Evolutionary conservation across 2,888 invertebrate species (phyloP).

Genomic region (Azorinus chamasolen): DNA sequence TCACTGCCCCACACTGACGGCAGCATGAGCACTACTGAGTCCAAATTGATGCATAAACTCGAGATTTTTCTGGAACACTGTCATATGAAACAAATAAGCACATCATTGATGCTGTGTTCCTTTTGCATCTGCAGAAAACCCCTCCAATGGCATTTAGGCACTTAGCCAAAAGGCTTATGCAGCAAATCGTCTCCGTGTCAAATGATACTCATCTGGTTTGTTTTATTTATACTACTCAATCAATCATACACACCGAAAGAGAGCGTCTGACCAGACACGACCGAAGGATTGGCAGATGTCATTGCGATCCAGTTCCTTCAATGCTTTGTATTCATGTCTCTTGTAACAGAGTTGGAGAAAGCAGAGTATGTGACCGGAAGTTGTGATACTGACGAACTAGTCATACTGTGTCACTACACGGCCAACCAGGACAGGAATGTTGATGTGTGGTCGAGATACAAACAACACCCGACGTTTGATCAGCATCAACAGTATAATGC

Average conservation of each 20-base stretch:
- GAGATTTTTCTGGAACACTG: slow-evolving; percentile 1
- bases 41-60: slow-evolving; percentile 27
- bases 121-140: slow-evolving; percentile 15
- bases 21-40: slow-evolving; percentile 33
- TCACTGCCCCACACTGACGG: slow-evolving; percentile 40
- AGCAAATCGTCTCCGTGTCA: neutral
- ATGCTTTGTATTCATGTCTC: slow-evolving; percentile 26
- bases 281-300: slow-evolving; percentile 32
- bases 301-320: slow-evolving; percentile 38
- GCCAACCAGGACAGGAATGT: neutral
- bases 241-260: slow-evolving; percentile 32
- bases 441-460: slow-evolving; percentile 8
- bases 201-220: slow-evolving; percentile 20
- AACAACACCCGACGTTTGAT: neutral
- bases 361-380: slow-evolving; percentile 13
- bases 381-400: slow-evolving; percentile 15
- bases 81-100: slow-evolving; percentile 6
- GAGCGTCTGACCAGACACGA: slow-evolving; percentile 12
- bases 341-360: slow-evolving; percentile 35
- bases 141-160: slow-evolving; percentile 24
- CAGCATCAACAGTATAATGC: slow-evolving; percentile 1
- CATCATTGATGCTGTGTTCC: slow-evolving; percentile 41
- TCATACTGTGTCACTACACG: slow-evolving; percentile 9
- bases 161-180: slow-evolving; percentile 19
- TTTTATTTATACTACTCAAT: slow-evolving; percentile 27